Evolutionary conservation across 2,888 invertebrate genomes (phyloP), one percentile per base, ranked within the genome.

Genomic region (Vanessa cardui): DNA sequence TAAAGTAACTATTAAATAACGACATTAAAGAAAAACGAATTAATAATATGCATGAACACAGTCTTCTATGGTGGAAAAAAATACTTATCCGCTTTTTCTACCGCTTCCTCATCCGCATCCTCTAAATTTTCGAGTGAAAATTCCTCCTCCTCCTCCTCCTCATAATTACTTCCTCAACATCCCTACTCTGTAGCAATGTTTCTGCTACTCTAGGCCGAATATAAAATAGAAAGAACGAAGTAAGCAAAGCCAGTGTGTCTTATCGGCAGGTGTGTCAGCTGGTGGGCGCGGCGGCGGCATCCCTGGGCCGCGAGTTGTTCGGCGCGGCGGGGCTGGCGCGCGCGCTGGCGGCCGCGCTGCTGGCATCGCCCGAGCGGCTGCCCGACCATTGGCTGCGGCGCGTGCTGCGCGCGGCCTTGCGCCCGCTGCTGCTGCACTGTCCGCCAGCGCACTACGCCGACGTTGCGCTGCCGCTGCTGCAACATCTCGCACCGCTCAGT

Each of bases 301-400:
- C 96, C 7, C 93, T 98, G n/a, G 97, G 97, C 0, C 94, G 97
- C 76, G 97, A 98, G 90, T 94, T 98, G 78, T 98, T 97, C 89
- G 95, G 95, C 72, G 93, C 96, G 71, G 94, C 96, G 8, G 96
- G 96, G 60, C 94, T 98, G 62, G 95, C 96, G 47, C 94, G 94
- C 72, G 96, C 96, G 63, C 92, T 98, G 61, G 92, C 95, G 2
- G 95, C 94, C 74, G 96, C 97, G 66, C 94, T 96, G 69, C 94
- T 97, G 76, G 93, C 94, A 62, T 95, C 95, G 76, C 92, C 96
- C 68, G 89, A 95, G 88, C 93, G 92, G 71, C 94, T 98, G 82
- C 98, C 98, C 49, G 98, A 98, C 87, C 96, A 97, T 89, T 95
- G 97, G 88, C 89, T 98, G 80, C 94, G 97, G 66, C 96, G 96